Evolutionary conservation across 2,888 invertebrate species (phyloP), one percentile per base, ranked within the genome.

Genomic region (Chydorus sphaericus): DNA sequence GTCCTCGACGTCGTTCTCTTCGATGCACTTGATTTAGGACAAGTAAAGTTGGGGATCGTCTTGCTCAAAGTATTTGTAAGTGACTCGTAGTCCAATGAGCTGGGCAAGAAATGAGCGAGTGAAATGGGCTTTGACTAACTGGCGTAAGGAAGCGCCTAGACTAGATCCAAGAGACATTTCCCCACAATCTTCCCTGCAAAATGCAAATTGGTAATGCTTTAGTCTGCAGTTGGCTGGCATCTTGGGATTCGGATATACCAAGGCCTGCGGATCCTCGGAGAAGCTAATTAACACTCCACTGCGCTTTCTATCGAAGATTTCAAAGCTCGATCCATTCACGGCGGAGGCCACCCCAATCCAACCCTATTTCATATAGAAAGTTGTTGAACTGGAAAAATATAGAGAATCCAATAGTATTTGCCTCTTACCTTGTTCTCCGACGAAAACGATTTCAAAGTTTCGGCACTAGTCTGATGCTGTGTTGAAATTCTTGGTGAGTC

Each of bases 1-100:
- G 55, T 83, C 83, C 68, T 89, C 88, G 61, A 92, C 80, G 71
- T 91, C 87, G 61, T 92, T 87, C 65, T 93, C 91, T 62, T 91
- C 72, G 61, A 94, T 83, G 70, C 90, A 93, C 68, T 89, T 89
- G 44, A 93, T 83, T 75, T 93, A 93, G n/a, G 85, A 83, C 60
- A 90, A 73, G 72, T 90, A 93, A 58, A 93, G 73, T 70, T 92
- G 92, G 0, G 93, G 92, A 72, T 93, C 93, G 68, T 94, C 93
- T 71, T 91, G 90, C 68, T 93, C 92, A 71, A 93, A 93, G 70
- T 93, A 89, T 85, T 89, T 91, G 67, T 90, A 92, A 69, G 91
- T 89, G 59, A 93, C 91, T 59, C 92, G 72, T 33, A 93, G 79
- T 18, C 93, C 94, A 65, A 93, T 93, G 61, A 94, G 79, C 75